These are phyloP conservation scores for Microcaecilia unicolor DNA, from an alignment of 2,797 vertebrate species.

Conservation along the genomic window DNA sequence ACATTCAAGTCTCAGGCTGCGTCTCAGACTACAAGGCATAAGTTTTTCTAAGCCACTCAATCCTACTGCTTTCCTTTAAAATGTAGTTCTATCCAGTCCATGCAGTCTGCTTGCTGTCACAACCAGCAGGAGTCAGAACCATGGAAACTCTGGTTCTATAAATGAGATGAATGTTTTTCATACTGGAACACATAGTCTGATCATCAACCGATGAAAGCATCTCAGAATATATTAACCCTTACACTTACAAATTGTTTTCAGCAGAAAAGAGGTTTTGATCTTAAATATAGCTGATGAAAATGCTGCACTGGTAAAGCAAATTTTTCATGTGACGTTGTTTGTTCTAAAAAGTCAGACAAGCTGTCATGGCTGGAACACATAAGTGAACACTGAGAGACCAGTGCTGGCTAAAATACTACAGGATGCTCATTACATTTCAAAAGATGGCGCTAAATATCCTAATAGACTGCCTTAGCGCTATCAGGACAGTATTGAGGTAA, in stretches of 20 bases:
- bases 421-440: too few relatives aligned
- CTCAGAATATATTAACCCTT: background rate
- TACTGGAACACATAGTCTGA: too few relatives aligned
- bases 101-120: background rate
- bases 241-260: background rate
- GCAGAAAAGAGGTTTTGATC: too few relatives aligned
- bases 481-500: too few relatives aligned
- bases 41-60: background rate
- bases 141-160: background rate
- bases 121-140: rapidly evolving
- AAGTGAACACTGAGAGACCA: too few relatives aligned
- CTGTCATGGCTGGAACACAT: too few relatives aligned
- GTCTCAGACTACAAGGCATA: too few relatives aligned
- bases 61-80: conserved; percentile 20
- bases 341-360: too few relatives aligned
- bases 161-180: too few relatives aligned
- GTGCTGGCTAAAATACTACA: too few relatives aligned
- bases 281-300: background rate
- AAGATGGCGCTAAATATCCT: too few relatives aligned
- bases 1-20: background rate
- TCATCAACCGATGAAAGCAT: background rate
- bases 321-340: rapidly evolving
- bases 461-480: too few relatives aligned
- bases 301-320: background rate
- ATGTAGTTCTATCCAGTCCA: rapidly evolving